Percentiles rank a stretch among this genome's conserved stretches.
These are phyloP conservation scores for Chloroceryle amazona DNA, from an alignment of 2,797 vertebrate genomes.

Conservation along the genomic window DNA sequence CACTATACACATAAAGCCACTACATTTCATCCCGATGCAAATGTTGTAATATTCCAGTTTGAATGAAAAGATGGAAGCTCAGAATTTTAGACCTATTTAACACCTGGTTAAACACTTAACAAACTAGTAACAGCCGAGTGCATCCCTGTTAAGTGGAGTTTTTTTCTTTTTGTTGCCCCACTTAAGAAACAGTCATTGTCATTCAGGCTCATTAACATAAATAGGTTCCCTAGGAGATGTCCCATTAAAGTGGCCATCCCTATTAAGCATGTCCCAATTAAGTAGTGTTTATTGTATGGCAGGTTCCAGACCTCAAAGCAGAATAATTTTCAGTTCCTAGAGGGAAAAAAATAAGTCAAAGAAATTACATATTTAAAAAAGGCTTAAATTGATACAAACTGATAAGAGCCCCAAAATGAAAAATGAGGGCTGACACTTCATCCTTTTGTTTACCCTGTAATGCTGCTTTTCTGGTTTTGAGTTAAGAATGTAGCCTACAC, in stretches of 20 bases:
- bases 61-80: not conserved
- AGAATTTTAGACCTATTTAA: slow-evolving; percentile 41
- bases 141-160: slow-evolving; percentile 49
- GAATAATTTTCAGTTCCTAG: slow-evolving; percentile 73
- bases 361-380: slow-evolving; percentile 68
- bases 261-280: slow-evolving; percentile 77
- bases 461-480: slow-evolving; percentile 77
- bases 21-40: not conserved
- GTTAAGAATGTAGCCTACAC: slow-evolving; percentile 75
- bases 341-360: slow-evolving; percentile 73
- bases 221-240: slow-evolving; percentile 78
- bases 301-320: slow-evolving; percentile 75
- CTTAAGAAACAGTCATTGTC: slow-evolving; percentile 72
- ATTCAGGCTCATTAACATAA: slow-evolving; percentile 73
- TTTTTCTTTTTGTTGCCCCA: slow-evolving; percentile 69
- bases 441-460: slow-evolving; percentile 71
- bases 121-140: slow-evolving; percentile 50
- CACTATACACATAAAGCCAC: not conserved
- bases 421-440: slow-evolving; percentile 70
- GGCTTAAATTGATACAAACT: slow-evolving; percentile 72
- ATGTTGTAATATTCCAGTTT: not conserved
- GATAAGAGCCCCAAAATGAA: slow-evolving; percentile 70
- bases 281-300: slow-evolving; percentile 75
- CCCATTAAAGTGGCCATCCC: slow-evolving; percentile 77
- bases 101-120: slow-evolving; percentile 58